phyloP scores from a whole-genome alignment of 1,140 invertebrate genomes.

The Apis mellifera region Amel_HAv3.1 CM009936.2:17726501-17727000 shows the following conservation, averaged over 20 bases:
- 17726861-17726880: slow-evolving; percentile 2
- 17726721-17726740: slow-evolving; percentile 30
- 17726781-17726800: slow-evolving; percentile 42
- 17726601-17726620: too few species aligned
- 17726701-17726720: slow-evolving; percentile 8
- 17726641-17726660: too few species aligned
- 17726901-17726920: slow-evolving; percentile 15
- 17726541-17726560: too few species aligned
- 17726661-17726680: too few species aligned
- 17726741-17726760: slow-evolving; percentile 36
- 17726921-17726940: not conserved
- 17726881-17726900: slow-evolving; percentile 11
- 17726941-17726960: slow-evolving; percentile 21
- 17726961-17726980: not conserved
- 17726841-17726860: not conserved
- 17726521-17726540: too few species aligned
- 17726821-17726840: slow-evolving; percentile 22
- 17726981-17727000: not conserved
- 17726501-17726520: too few species aligned
- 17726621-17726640: too few species aligned
- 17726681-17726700: too few species aligned
- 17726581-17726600: too few species aligned
- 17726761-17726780: slow-evolving; percentile 7
- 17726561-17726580: too few species aligned
- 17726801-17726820: slow-evolving; percentile 39